Percentiles rank a stretch among this genome's conserved stretches.
phyloP scores from a whole-genome alignment of 2,113 vertebrate species.

The Salvelinus sp. region DNA sequence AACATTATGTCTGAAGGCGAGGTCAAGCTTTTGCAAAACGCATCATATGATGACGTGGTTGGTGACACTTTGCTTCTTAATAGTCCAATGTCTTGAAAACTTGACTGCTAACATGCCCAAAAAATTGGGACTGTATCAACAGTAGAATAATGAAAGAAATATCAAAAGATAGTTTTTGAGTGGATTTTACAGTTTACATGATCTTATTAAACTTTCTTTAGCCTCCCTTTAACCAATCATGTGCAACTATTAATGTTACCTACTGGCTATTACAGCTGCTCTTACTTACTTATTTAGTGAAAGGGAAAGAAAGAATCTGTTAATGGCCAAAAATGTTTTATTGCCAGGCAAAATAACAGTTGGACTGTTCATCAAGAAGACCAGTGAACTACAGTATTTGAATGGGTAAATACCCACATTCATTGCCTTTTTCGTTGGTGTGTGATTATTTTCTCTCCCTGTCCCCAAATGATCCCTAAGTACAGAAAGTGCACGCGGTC shows the following conservation, averaged over 20 bases:
- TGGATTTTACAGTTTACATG: background rate
- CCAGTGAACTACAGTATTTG: background rate
- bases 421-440: background rate
- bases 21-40: background rate
- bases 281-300: background rate
- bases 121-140: no score
- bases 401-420: background rate
- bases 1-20: background rate
- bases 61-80: no score
- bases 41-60: background rate
- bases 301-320: background rate
- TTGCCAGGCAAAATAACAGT: background rate
- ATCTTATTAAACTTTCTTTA: background rate
- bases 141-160: no score
- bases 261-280: background rate
- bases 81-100: no score
- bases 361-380: background rate
- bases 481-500: background rate
- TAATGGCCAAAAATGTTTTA: background rate
- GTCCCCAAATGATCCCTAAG: background rate
- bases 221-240: background rate
- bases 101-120: no score
- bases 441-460: slow-evolving; percentile 13
- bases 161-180: no score
- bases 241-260: background rate